Evolutionary conservation across 2,888 invertebrate genomes (phyloP).

Genomic region (Eurytoma adleriae): DNA sequence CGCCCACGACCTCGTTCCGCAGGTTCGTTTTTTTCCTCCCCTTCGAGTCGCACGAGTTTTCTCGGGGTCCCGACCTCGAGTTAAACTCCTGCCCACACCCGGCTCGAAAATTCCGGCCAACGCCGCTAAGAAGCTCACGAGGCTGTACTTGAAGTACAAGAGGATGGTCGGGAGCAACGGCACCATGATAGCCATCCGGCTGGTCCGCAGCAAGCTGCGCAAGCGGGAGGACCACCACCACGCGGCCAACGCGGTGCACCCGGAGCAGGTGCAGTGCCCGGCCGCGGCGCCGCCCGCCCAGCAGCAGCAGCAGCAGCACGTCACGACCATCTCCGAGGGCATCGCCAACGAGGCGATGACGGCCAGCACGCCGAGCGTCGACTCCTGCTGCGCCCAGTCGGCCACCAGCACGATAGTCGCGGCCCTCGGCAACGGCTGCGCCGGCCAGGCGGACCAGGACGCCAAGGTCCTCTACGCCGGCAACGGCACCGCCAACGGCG

Average conservation of each 20-base stretch:
- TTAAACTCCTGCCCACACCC: constrained; percentile 21
- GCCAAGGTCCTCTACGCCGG: constrained; percentile 73
- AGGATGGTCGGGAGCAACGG: constrained; percentile 92
- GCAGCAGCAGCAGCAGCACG: constrained; percentile 52
- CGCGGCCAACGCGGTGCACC: constrained; percentile 80
- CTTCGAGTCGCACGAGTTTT: constrained; percentile 17
- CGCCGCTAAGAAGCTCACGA: constrained; percentile 68
- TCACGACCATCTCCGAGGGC: constrained; percentile 53
- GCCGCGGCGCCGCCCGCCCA: constrained; percentile 28
- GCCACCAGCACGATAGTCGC: constrained; percentile 57
- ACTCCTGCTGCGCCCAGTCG: constrained; percentile 53
- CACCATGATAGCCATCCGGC: constrained; percentile 91
- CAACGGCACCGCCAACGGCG: constrained; percentile 62
- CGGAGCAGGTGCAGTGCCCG: constrained; percentile 73
- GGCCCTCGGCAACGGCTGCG: constrained; percentile 45
- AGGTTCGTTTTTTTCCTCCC: not conserved
- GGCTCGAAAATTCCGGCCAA: constrained; percentile 52
- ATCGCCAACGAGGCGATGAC: constrained; percentile 52
- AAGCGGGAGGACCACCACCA: constrained; percentile 87
- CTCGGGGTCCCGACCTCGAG: constrained; percentile 35
- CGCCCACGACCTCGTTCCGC: not conserved
- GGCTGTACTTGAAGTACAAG: constrained; percentile 75
- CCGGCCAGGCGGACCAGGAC: not conserved
- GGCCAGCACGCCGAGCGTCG: constrained; percentile 42
- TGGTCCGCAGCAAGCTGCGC: constrained; percentile 93